phyloP scores from a whole-genome alignment of 2,113 vertebrate species.

The Hydropotes inermis region DNA sequence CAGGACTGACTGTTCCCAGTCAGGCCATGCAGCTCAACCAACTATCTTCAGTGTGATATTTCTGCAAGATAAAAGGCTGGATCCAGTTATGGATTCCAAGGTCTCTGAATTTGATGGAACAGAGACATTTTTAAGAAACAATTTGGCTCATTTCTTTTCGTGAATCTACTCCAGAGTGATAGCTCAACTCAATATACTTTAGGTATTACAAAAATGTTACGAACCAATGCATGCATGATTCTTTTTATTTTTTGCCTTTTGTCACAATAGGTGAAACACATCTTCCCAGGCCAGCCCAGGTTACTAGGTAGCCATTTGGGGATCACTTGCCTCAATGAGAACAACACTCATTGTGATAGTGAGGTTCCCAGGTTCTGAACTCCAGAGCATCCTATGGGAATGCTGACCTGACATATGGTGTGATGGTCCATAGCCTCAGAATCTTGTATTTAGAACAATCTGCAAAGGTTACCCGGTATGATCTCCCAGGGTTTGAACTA shows the following conservation, averaged over 20 bases:
- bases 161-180: neutral
- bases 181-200: neutral
- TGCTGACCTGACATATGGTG: no score
- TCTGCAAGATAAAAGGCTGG: neutral
- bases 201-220: neutral
- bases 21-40: neutral
- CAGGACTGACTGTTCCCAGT: no score
- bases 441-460: neutral
- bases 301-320: neutral
- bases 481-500: neutral
- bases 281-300: neutral
- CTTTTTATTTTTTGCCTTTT: neutral
- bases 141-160: neutral
- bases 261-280: neutral
- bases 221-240: neutral
- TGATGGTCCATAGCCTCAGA: neutral
- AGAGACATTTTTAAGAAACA: neutral
- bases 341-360: fast-evolving
- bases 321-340: neutral
- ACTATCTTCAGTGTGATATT: neutral
- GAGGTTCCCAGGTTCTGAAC: neutral
- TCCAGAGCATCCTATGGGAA: neutral
- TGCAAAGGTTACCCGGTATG: neutral
- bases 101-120: neutral
- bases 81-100: neutral